phyloP scores from a whole-genome alignment of 2,797 vertebrate genomes.

The Aplochiton taeniatus region DNA sequence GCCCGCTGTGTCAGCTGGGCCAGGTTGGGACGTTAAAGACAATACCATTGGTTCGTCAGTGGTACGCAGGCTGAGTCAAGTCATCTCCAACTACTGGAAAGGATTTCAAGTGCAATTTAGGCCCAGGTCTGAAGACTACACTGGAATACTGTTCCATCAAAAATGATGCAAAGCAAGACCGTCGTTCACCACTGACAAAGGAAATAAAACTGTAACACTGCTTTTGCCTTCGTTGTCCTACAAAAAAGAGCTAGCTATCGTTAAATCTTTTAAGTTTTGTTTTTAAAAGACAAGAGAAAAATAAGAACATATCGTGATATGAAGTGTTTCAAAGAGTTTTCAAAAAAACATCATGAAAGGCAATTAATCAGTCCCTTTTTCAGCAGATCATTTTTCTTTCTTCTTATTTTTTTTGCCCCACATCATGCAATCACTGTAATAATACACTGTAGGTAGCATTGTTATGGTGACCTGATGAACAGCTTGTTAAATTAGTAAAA shows the following conservation, averaged over 20 bases:
- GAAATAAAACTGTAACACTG: constrained; percentile 55
- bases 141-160: constrained; percentile 71
- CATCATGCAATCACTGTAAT: constrained; percentile 22
- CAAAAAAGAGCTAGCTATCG: constrained; percentile 71
- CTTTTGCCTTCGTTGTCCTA: constrained; percentile 62
- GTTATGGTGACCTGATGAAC: constrained; percentile 58
- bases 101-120: constrained; percentile 3
- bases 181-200: constrained; percentile 72
- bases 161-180: constrained; percentile 71
- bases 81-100: too few relatives aligned
- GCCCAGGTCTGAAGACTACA: constrained; percentile 47
- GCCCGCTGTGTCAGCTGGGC: too few relatives aligned
- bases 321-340: constrained; percentile 74
- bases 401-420: constrained; percentile 34
- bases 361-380: constrained; percentile 72
- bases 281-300: constrained; percentile 65
- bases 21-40: too few relatives aligned
- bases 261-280: constrained; percentile 56
- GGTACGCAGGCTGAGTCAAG: too few relatives aligned
- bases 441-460: constrained; percentile 15
- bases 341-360: constrained; percentile 79
- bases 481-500: constrained; percentile 56
- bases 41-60: too few relatives aligned
- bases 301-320: constrained; percentile 72
- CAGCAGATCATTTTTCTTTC: constrained; percentile 58